Evolutionary conservation across 92 coral and sea anemone species (phyloP).

Genomic region (Porites evermanni): DNA sequence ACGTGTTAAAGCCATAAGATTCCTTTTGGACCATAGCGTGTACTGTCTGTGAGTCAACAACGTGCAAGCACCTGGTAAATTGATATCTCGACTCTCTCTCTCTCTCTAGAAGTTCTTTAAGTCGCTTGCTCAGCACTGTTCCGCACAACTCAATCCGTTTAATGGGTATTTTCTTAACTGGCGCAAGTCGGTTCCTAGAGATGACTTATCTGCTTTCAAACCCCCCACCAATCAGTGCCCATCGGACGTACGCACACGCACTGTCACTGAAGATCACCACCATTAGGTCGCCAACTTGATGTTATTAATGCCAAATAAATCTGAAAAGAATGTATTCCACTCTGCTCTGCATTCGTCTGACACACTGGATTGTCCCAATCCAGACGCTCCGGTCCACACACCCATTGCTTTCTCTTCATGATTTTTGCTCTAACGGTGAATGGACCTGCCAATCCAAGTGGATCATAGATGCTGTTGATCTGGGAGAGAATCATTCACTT

Average conservation of each 20-base stretch:
- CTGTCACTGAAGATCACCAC: slow-evolving; percentile 44
- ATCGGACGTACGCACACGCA: slow-evolving; percentile 53
- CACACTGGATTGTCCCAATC: slow-evolving; percentile 61
- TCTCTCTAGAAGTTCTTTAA: too few species aligned
- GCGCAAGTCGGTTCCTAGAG: slow-evolving; percentile 58
- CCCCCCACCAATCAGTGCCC: slow-evolving; percentile 34
- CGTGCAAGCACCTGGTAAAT: too few species aligned
- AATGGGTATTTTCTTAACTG: slow-evolving; percentile 59
- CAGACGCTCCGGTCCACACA: slow-evolving; percentile 9
- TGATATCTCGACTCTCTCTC: too few species aligned
- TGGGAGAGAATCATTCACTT: slow-evolving; percentile 64
- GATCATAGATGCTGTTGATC: slow-evolving; percentile 63
- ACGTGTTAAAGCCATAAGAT: too few species aligned
- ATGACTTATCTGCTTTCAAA: slow-evolving; percentile 39
- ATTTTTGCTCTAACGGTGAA: slow-evolving; percentile 64
- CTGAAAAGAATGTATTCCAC: slow-evolving; percentile 29
- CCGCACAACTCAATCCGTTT: slow-evolving; percentile 30
- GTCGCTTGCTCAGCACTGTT: too few species aligned
- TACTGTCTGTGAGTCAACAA: too few species aligned
- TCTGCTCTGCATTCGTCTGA: slow-evolving; percentile 26
- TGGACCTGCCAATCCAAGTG: slow-evolving; percentile 63
- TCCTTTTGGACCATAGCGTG: too few species aligned
- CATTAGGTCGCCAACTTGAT: slow-evolving; percentile 9
- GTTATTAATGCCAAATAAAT: slow-evolving; percentile 26
- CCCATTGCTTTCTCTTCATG: slow-evolving; percentile 58